Conservation (phyloP, 2,888 invertebrate genomes). For the Biston betularia region DNA sequence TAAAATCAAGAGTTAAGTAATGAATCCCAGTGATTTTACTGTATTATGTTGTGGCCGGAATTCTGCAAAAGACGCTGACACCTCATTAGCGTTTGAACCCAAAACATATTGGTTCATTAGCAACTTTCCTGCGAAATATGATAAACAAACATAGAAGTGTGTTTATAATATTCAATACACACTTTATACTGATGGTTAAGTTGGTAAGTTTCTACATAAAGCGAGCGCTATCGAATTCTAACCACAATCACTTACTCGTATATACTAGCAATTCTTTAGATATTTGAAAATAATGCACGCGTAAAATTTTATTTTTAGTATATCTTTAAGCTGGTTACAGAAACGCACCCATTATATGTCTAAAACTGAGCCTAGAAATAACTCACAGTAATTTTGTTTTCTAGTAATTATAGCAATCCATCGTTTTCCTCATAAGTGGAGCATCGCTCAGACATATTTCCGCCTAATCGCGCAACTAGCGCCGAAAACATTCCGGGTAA, state of each 20-base stretch:
- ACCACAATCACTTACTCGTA: neutral
- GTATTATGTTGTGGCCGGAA: slow-evolving; percentile 12
- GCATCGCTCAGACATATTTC: slow-evolving; percentile 43
- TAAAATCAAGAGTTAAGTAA: slow-evolving; percentile 25
- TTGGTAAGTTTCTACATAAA: neutral
- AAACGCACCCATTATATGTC: no score
- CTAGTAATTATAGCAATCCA: slow-evolving; percentile 53
- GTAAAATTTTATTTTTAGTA: no score
- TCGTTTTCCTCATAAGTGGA: slow-evolving; percentile 56
- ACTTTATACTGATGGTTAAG: neutral
- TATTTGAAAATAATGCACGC: no score
- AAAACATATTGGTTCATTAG: slow-evolving; percentile 20
- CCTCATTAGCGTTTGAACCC: slow-evolving; percentile 18
- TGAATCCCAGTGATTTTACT: slow-evolving; percentile 14
- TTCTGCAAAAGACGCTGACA: slow-evolving; percentile 15
- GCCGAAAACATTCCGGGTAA: slow-evolving; percentile 56
- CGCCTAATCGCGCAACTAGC: slow-evolving; percentile 48
- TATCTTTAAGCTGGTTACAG: no score
- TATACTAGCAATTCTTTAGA: neutral
- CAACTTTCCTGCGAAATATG: slow-evolving; percentile 19
- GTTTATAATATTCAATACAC: neutral
- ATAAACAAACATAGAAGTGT: slow-evolving; percentile 3
- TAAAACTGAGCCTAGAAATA: slow-evolving; percentile 2
- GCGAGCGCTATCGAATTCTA: neutral
- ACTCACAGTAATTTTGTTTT: slow-evolving; percentile 46